phyloP scores from a whole-genome alignment of 2,888 invertebrate genomes.

The Leptarthrus brevirostris region DNA sequence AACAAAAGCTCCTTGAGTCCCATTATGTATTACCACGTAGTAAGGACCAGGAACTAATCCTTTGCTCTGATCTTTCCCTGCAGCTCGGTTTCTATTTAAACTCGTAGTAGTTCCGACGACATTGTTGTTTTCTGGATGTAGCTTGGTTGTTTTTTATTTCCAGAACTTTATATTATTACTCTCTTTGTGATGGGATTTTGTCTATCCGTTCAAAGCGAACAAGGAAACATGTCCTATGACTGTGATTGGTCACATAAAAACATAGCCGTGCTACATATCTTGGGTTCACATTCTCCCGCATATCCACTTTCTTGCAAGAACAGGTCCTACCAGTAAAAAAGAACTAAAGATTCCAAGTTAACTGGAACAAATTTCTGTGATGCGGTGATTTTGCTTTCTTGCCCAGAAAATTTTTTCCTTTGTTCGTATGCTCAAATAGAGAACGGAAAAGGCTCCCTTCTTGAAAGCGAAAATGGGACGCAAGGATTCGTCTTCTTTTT shows the following conservation, averaged over 20 bases:
- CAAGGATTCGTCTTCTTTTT: neutral
- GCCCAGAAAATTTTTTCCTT: slow-evolving; percentile 25
- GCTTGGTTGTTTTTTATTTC: neutral
- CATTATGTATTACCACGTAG: neutral
- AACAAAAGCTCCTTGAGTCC: slow-evolving; percentile 11
- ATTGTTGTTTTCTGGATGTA: neutral
- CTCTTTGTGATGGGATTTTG: neutral
- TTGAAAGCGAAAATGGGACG: neutral
- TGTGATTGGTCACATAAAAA: neutral
- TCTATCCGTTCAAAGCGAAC: neutral
- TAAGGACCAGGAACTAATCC: neutral
- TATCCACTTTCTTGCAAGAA: too few relatives aligned
- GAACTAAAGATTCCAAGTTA: slow-evolving; percentile 33
- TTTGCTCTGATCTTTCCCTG: neutral
- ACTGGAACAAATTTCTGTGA: slow-evolving; percentile 46
- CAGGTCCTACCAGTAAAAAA: neutral
- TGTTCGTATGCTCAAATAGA: neutral
- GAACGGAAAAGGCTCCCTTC: slow-evolving; percentile 3
- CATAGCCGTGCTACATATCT: neutral
- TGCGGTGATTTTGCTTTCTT: slow-evolving; percentile 41
- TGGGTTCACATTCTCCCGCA: neutral
- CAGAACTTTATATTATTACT: slow-evolving; percentile 23
- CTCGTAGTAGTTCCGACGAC: neutral
- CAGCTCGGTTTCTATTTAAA: neutral
- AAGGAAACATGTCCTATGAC: neutral